Evolutionary conservation across 2,797 vertebrate genomes (phyloP), one percentile per base, ranked within the genome.

Genomic region (Apogon talboti): DNA sequence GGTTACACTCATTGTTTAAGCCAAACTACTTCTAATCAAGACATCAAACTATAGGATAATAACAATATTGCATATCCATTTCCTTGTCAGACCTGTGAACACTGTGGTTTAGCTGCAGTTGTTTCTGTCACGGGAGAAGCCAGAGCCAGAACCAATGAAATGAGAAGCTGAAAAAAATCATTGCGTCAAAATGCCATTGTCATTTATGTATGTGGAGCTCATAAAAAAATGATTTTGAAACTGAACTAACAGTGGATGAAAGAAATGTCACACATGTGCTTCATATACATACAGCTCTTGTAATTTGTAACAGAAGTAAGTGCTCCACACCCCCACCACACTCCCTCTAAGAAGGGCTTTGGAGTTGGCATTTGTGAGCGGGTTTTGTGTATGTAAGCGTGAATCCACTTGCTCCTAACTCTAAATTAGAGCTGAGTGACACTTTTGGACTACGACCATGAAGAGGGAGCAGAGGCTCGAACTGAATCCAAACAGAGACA

Each of bases 391-490:
- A 16, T 60, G 68, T 52, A 28, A 61, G 60, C 8, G 16, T 81
- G 66, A 79, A 81, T 56, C 51, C 48, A 71, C 68, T 83, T 56
- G 63, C 66, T 77, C 60, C 63, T 71, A 33, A 33, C 30, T 28
- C 24, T 55, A 81, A 74, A 79, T 88, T 77, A 66, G 76, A 85
- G 65, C 75, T 72, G 75, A 75, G 75, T 85, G 87, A 89, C 85
- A 87, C 73, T 85, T 91, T 85, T 87, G 78, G 83, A 85, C 74
- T 65, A 66, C 68, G 58, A 70, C 81, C 1, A 76, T 80, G 79
- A 91, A 90, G 79, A 84, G 76, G 68, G 47, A 77, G 79, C 55
- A 65, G 64, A 87, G 69, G 74, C 82, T 76, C 50, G 4, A 74
- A 57, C 71, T 42, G 75, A 73, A 77, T 72, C 75, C 75, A 79